Conservation (phyloP, 2,888 invertebrate species). For the Adineta ricciae region DNA sequence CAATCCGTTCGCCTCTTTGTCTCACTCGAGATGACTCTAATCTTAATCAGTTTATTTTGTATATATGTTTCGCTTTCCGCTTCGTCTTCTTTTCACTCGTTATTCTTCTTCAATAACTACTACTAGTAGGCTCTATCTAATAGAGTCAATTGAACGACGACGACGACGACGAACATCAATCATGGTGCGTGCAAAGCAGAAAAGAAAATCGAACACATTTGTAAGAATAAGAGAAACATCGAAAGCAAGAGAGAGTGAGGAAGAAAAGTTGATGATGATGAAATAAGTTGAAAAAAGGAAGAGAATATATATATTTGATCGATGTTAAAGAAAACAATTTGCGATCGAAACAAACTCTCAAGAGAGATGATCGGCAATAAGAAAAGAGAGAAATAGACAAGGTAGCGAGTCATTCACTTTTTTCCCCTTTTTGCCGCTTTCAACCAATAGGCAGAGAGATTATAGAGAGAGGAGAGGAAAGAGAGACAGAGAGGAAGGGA, state of each 20-base stretch:
- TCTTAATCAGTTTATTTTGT: constrained; percentile 10
- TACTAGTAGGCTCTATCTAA: neutral
- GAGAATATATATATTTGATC: neutral
- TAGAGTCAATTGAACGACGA: constrained; percentile 10
- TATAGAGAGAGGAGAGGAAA: neutral
- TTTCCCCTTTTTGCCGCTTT: constrained; percentile 5
- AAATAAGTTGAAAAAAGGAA: neutral
- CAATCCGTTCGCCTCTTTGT: constrained; percentile 8
- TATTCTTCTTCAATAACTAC: neutral
- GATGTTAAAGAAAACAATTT: constrained; percentile 15
- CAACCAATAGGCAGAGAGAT: neutral
- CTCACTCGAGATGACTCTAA: neutral
- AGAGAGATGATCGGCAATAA: constrained; percentile 1
- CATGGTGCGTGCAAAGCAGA: neutral
- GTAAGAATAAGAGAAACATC: neutral
- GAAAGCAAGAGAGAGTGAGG: neutral
- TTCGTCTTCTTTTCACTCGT: neutral
- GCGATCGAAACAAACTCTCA: neutral
- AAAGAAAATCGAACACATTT: constrained; percentile 15
- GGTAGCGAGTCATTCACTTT: constrained; percentile 13
- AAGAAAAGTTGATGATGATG: neutral
- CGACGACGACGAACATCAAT: constrained; percentile 8
- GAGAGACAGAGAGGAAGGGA: neutral
- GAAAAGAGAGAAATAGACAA: neutral
- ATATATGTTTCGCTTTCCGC: neutral